Percentiles rank a stretch among this genome's conserved stretches.
phyloP scores from a whole-genome alignment of 2,113 vertebrate genomes.

The Plotosus lineatus region DNA sequence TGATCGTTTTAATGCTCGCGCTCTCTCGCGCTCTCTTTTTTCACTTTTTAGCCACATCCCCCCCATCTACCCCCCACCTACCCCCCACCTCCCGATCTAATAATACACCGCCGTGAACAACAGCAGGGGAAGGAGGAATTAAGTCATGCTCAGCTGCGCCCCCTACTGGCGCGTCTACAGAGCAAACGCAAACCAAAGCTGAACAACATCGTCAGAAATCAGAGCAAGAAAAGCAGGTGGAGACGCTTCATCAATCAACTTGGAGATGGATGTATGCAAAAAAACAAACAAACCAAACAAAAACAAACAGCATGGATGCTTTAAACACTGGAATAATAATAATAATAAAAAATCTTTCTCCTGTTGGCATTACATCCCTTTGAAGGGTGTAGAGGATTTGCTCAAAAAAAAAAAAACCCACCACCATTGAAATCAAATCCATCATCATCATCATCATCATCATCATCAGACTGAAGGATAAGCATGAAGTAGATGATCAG shows the following conservation, averaged over 20 bases:
- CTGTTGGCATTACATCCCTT: neutral
- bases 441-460: neutral
- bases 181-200: neutral
- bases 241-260: neutral
- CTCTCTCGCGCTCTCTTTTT: too few species aligned
- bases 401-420: neutral
- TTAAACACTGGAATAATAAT: neutral
- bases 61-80: neutral
- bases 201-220: conserved; percentile 20
- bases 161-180: conserved; percentile 9
- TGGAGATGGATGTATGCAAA: neutral
- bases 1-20: too few species aligned
- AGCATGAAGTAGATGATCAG: neutral
- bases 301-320: neutral
- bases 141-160: conserved; percentile 35
- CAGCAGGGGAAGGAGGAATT: neutral
- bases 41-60: too few species aligned
- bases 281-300: neutral
- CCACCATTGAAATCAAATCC: neutral
- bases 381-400: neutral
- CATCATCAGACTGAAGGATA: neutral
- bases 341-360: neutral
- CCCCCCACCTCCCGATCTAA: neutral
- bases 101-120: neutral
- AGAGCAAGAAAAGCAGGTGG: conserved; percentile 28